phyloP scores from a whole-genome alignment of 1,140 invertebrate species.

The Scaptodrosophila lebanonensis region DNA sequence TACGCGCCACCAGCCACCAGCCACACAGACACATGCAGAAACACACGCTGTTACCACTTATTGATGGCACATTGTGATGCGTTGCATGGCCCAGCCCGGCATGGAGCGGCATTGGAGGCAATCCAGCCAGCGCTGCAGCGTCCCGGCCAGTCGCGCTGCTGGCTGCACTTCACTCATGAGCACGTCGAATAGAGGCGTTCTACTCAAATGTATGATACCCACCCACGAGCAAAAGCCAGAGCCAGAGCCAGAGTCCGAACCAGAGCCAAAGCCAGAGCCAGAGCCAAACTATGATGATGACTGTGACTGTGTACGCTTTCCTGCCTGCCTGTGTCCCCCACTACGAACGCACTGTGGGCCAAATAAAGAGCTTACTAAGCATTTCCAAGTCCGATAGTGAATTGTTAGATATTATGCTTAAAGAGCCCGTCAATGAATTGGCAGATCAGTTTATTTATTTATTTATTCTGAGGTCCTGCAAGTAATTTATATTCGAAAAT shows the following conservation, averaged over 20 bases:
- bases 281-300: constrained; percentile 69
- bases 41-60: constrained; percentile 74
- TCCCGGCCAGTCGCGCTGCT: constrained; percentile 6
- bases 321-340: constrained; percentile 23
- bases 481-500: too few species aligned
- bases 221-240: constrained; percentile 61
- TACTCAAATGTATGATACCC: constrained; percentile 76
- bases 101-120: constrained; percentile 1
- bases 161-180: constrained; percentile 40
- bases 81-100: constrained; percentile 25
- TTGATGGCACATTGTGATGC: constrained; percentile 74
- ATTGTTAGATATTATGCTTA: too few species aligned
- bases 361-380: too few species aligned
- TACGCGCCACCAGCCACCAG: too few species aligned
- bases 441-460: too few species aligned
- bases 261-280: constrained; percentile 30
- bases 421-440: too few species aligned
- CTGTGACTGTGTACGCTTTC: constrained; percentile 34
- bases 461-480: too few species aligned
- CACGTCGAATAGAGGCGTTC: constrained; percentile 71
- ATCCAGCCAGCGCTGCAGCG: constrained; percentile 29
- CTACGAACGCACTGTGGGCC: too few species aligned
- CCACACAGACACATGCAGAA: constrained; percentile 28
- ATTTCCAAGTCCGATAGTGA: too few species aligned
- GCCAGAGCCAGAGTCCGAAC: not conserved